Conservation (phyloP, 2,888 invertebrate species). For the Listrodromus nycthemerus region DNA sequence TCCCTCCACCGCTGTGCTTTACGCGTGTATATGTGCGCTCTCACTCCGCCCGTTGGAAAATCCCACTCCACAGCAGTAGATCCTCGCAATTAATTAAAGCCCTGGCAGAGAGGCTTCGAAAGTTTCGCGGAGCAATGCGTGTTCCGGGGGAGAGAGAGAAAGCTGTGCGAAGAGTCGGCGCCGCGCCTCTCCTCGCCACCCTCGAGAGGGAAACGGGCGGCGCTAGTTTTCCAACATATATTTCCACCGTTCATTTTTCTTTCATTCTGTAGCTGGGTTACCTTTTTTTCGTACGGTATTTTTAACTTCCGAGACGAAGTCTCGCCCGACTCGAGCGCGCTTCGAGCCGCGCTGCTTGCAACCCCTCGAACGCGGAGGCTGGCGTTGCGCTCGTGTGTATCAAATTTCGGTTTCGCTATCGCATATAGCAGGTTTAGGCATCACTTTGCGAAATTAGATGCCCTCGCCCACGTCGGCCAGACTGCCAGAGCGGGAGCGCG, state of each 20-base stretch:
- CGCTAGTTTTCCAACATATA: conserved; percentile 41
- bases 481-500: neutral
- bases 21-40: conserved; percentile 15
- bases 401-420: conserved; percentile 78
- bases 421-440: conserved; percentile 81
- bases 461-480: conserved; percentile 42
- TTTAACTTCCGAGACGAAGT: neutral
- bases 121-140: conserved; percentile 57
- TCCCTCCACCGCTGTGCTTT: conserved; percentile 29
- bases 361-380: conserved; percentile 52
- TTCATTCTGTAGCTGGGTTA: conserved; percentile 25
- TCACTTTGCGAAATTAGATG: conserved; percentile 82
- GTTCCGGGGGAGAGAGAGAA: conserved; percentile 45
- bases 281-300: neutral
- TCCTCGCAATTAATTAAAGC: conserved; percentile 67
- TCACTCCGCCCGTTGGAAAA: conserved; percentile 50
- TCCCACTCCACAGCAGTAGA: conserved; percentile 46
- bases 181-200: conserved; percentile 4
- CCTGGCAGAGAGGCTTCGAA: conserved; percentile 51
- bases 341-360: conserved; percentile 71
- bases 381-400: conserved; percentile 62
- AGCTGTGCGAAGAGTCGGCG: conserved; percentile 21
- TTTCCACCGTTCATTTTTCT: conserved; percentile 44
- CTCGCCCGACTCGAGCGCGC: conserved; percentile 17
- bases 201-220: conserved; percentile 33